phyloP scores from a whole-genome alignment of 2,888 invertebrate species.

The Crematogaster levior region DNA sequence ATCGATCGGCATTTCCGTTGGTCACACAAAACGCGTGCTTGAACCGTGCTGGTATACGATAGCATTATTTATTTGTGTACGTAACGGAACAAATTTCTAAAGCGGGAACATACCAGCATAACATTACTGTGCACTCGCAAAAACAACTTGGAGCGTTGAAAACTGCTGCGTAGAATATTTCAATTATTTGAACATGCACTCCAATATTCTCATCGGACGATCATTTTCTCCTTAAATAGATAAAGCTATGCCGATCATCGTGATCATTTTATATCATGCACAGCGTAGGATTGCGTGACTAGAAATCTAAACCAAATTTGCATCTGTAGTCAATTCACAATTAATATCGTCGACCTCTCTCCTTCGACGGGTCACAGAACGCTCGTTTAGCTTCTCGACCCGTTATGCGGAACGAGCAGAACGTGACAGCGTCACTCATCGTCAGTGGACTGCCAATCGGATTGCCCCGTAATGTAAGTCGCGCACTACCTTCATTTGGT shows the following conservation, averaged over 20 bases:
- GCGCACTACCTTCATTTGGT: conserved; percentile 65
- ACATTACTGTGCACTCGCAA: not conserved
- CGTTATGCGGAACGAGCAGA: conserved; percentile 72
- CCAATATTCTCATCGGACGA: not conserved
- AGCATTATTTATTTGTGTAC: not conserved
- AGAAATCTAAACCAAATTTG: conserved; percentile 6
- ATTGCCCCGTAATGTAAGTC: conserved; percentile 47
- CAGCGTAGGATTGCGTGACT: conserved; percentile 13
- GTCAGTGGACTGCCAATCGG: conserved; percentile 55
- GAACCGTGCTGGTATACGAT: not conserved
- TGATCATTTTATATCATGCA: not conserved
- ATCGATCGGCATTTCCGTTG: conserved; percentile 41
- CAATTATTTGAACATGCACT: not conserved
- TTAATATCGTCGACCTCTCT: conserved; percentile 41
- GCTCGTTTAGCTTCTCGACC: conserved; percentile 68
- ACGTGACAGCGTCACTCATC: conserved; percentile 71
- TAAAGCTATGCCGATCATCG: not conserved
- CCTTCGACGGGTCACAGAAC: conserved; percentile 52
- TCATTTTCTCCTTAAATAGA: not conserved
- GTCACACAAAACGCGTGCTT: not conserved
- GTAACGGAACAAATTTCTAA: not conserved
- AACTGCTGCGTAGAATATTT: not conserved
- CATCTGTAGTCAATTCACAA: conserved; percentile 36
- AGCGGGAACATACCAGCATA: not conserved
- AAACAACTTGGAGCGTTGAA: not conserved